Evolutionary conservation across 2,888 invertebrate species (phyloP), one percentile per base, ranked within the genome.

Genomic region (Tachystola acroxantha): DNA sequence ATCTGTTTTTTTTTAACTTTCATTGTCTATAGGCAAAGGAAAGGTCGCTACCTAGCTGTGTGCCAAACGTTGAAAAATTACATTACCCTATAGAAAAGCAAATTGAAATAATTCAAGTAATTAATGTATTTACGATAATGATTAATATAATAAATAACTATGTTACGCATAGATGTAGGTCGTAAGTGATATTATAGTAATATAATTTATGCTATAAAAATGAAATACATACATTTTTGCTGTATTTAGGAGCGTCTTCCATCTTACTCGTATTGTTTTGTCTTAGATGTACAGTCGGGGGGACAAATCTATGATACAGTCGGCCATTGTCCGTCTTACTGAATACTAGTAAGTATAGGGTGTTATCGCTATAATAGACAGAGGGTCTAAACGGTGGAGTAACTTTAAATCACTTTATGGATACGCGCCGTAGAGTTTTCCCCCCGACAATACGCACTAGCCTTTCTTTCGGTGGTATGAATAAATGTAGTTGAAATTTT

Each of bases 221-320:
- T 58, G 40, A 68, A 78, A 79, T 76, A 74, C 72, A 80, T 77
- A 80, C 68, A 74, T 73, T 73, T 76, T 78, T 82, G 85, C 84
- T 86, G 82, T 86, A 81, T 80, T 81, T 85, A 84, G 80, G 65
- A 71, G 84, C 85, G 85, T 86, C 85, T 86, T 86, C 85, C 85
- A 86, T 76, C 81, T 80, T 77, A 78, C 62, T 79, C 66, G 47
- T 75, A 75, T 79, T 69, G 64, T 69, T 80, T 78, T 71, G 69
- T 78, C 63, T 72, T 79, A 79, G 75, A 61, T 42, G 46, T 51
- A 56, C 41, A 50, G 61, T 46, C 43, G 63, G 54, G 64, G 67
- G 50, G 58, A 58, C 55, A 60, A 61, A 46, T 57, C 33, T 24
- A 16, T 9, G 20, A 20, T 20, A 20, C 9, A n/a, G n/a, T n/a